phyloP scores from a whole-genome alignment of 1,140 invertebrate genomes.

The Venustaconcha ellipsiformis region DNA sequence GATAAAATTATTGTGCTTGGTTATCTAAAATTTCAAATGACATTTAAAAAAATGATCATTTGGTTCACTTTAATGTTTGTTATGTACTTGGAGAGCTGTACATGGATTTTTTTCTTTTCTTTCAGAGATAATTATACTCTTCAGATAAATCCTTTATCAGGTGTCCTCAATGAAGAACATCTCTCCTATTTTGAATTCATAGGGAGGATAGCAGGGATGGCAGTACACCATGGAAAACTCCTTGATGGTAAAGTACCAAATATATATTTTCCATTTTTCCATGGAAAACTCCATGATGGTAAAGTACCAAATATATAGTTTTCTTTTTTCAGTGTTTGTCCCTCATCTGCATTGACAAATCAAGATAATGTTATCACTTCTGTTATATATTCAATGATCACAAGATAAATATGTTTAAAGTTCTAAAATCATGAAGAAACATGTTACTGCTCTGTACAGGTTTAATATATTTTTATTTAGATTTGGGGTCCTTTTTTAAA shows the following conservation, averaged over 20 bases:
- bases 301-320: conserved; percentile 17
- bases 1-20: no score
- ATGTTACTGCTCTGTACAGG: no score
- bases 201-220: conserved; percentile 97
- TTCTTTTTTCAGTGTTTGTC: not conserved
- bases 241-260: conserved; percentile 80
- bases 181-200: conserved; percentile 99
- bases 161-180: conserved; percentile 97
- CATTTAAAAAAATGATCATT: no score
- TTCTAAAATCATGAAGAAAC: no score
- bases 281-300: conserved; percentile 97
- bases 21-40: no score
- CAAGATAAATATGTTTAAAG: no score
- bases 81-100: no score
- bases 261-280: conserved; percentile 63
- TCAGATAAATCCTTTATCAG: conserved; percentile 98
- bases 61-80: no score
- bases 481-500: no score
- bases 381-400: not conserved
- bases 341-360: not conserved
- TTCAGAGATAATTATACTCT: conserved; percentile 96
- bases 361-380: not conserved
- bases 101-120: conserved; percentile 6
- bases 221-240: conserved; percentile 98
- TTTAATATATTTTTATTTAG: no score